Conservation (phyloP, 2,888 invertebrate genomes). For the Acronicta leporina region DNA sequence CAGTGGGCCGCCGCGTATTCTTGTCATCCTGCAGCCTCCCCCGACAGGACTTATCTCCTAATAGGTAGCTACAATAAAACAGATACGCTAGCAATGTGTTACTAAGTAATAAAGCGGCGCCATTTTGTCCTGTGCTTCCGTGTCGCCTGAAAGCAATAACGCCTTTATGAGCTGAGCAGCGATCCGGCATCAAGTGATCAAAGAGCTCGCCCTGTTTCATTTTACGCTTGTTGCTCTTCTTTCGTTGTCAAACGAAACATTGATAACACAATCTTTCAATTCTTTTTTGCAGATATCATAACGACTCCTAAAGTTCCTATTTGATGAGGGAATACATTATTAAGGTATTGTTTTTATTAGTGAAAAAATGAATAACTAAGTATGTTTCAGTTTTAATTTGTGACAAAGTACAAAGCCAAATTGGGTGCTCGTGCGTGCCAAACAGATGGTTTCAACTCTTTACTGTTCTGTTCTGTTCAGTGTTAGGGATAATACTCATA, state of each 20-base stretch:
- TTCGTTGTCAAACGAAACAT: slow-evolving; percentile 80
- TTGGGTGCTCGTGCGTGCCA: too few species aligned
- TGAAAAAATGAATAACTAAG: too few species aligned
- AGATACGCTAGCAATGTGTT: slow-evolving; percentile 86
- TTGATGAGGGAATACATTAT: slow-evolving; percentile 15
- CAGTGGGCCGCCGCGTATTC: slow-evolving; percentile 66
- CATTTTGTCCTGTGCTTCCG: slow-evolving; percentile 86
- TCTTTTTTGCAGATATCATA: slow-evolving; percentile 53
- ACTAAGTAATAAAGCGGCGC: slow-evolving; percentile 88
- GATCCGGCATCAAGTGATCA: slow-evolving; percentile 83
- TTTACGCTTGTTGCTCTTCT: slow-evolving; percentile 82
- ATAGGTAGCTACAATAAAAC: slow-evolving; percentile 86
- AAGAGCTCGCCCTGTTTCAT: slow-evolving; percentile 81
- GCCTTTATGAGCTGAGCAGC: slow-evolving; percentile 82
- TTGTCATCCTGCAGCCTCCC: slow-evolving; percentile 80
- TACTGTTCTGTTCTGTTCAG: too few species aligned
- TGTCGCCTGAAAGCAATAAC: slow-evolving; percentile 79
- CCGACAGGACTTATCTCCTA: slow-evolving; percentile 81
- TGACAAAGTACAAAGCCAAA: too few species aligned
- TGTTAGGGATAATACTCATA: too few species aligned
- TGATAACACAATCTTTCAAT: slow-evolving; percentile 77
- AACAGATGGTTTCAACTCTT: too few species aligned
- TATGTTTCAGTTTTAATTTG: too few species aligned
- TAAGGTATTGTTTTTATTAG: too few species aligned
- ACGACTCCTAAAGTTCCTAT: slow-evolving; percentile 11